phyloP scores from a whole-genome alignment of 2,888 invertebrate species.

The Drosophila tanythrix region DNA sequence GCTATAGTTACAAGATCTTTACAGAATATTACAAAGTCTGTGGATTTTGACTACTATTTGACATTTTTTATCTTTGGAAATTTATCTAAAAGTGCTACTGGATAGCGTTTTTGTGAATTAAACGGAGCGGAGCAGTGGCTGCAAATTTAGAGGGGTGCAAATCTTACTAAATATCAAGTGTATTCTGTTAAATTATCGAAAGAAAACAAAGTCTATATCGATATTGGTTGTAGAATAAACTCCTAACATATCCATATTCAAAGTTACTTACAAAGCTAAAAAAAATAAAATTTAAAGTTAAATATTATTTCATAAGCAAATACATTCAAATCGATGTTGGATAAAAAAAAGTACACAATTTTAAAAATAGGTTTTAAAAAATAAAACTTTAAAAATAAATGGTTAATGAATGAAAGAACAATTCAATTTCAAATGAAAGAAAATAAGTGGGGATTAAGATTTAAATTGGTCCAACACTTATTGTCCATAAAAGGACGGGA shows the following conservation, averaged over 20 bases:
- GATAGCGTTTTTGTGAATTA: conserved; percentile 20
- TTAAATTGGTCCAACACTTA: not conserved
- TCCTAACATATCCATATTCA: not conserved
- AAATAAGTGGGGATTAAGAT: not conserved
- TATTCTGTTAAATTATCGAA: no score
- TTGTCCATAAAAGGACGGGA: not conserved
- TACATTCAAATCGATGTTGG: not conserved
- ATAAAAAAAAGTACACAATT: not conserved
- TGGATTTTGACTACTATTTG: not conserved
- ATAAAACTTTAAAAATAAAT: not conserved
- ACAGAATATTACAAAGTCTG: not conserved
- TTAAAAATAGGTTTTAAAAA: not conserved
- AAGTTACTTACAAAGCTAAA: not conserved
- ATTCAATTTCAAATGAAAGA: not conserved
- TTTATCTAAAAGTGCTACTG: conserved; percentile 61
- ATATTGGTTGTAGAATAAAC: no score
- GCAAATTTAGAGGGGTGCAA: conserved; percentile 9
- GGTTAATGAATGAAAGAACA: not conserved
- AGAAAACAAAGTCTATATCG: not conserved
- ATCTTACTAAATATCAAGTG: not conserved
- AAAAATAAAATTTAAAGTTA: no score
- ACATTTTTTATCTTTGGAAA: conserved; percentile 31
- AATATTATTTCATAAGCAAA: no score
- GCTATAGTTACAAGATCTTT: not conserved
- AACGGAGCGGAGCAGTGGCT: conserved; percentile 17